Conservation (phyloP, 2,113 vertebrate genomes). For the Paraplagusia blochii region DNA sequence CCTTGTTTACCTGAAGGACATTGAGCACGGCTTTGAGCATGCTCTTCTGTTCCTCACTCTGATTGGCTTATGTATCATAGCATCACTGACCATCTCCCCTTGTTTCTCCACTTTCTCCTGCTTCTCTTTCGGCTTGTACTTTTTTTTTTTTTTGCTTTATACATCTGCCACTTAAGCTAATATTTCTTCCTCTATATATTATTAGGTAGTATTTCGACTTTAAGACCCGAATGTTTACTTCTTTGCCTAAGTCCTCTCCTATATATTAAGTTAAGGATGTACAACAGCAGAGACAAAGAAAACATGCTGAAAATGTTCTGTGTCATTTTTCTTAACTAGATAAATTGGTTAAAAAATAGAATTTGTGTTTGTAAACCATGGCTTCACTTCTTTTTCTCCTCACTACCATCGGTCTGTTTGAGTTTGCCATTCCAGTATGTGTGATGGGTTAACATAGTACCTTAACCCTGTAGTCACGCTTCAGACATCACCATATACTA, state of each 20-base stretch:
- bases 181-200: too few relatives aligned
- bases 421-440: not conserved
- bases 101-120: too few relatives aligned
- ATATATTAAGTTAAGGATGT: constrained; percentile 26
- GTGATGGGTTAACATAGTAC: constrained; percentile 31
- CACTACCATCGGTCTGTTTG: constrained; percentile 16
- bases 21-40: too few relatives aligned
- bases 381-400: constrained; percentile 39
- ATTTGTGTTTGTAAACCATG: constrained; percentile 34
- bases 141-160: too few relatives aligned
- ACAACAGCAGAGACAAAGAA: constrained; percentile 41
- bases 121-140: too few relatives aligned
- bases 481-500: constrained; percentile 55
- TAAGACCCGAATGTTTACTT: constrained; percentile 77
- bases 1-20: too few relatives aligned
- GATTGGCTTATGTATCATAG: too few relatives aligned
- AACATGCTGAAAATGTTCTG: constrained; percentile 70
- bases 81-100: too few relatives aligned
- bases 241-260: constrained; percentile 63
- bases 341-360: constrained; percentile 55
- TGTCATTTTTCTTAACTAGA: too few relatives aligned
- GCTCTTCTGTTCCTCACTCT: too few relatives aligned
- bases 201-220: too few relatives aligned
- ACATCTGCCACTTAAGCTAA: too few relatives aligned
- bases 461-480: constrained; percentile 60